Conservation (phyloP, 2,113 vertebrate species). For the Podocnemis expansa region DNA sequence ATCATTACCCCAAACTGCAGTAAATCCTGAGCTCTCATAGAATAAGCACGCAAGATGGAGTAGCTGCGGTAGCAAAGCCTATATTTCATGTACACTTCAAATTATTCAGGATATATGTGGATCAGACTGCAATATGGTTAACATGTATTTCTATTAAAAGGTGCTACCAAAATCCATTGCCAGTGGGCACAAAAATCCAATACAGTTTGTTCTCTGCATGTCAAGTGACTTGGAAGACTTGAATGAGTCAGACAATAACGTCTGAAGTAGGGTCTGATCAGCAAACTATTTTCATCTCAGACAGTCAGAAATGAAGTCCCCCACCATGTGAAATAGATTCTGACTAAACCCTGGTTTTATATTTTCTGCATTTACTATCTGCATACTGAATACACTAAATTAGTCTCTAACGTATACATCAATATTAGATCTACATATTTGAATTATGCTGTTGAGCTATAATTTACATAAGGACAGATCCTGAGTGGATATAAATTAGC, state of each 20-base stretch:
- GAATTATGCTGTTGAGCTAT: not conserved
- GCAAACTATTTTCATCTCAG: conserved; percentile 12
- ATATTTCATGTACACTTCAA: conserved; percentile 15
- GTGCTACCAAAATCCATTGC: not conserved
- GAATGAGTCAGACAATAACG: not conserved
- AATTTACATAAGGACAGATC: not conserved
- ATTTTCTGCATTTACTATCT: not conserved
- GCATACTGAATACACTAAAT: not conserved
- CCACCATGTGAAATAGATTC: not conserved
- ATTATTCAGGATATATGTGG: conserved; percentile 5
- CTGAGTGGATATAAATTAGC: not conserved
- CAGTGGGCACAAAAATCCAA: conserved; percentile 12
- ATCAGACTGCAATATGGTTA: not conserved
- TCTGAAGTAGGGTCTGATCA: not conserved
- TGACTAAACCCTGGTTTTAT: not conserved
- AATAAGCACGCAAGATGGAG: conserved; percentile 10
- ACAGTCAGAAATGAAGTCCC: not conserved
- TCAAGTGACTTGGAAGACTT: not conserved
- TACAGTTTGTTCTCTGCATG: conserved; percentile 8
- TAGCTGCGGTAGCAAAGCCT: not conserved
- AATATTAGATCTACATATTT: not conserved
- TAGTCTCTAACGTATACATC: not conserved
- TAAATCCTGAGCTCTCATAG: conserved; percentile 51
- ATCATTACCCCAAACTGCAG: conserved; percentile 58
- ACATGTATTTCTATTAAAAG: conserved; percentile 2